Evolutionary conservation across 2,797 vertebrate genomes (phyloP), one percentile per base, ranked within the genome.

Genomic region (Petrocephalus schoutedeni): DNA sequence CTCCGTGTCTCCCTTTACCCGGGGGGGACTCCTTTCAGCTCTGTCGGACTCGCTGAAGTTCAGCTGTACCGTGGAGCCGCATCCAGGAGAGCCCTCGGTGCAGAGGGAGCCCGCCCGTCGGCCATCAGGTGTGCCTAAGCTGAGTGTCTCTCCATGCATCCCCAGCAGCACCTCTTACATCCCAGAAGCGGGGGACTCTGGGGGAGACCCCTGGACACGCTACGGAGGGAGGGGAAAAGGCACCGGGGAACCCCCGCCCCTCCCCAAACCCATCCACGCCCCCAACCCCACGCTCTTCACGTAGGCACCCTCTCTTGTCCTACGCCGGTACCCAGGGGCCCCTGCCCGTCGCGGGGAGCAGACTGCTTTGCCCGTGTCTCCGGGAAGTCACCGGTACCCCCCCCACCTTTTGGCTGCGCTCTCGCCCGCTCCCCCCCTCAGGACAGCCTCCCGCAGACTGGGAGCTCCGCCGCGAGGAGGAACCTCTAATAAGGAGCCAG

Each of bases 391-490:
- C 89, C 87, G 92, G 95, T 94, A 19, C 91, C 90, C 92, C 90
- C 91, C 92, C 90, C 86, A 28, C 90, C 19, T 41, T 36, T 77
- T 9, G 71, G 32, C 71, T 45, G 28, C 4, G 9, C 49, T 9
- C n/a, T 51, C 9, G 94, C 95, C 96, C 32, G 51, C 54, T 14
- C 59, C 61, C 49, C 49, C 49, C 95, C 93, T 89, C 91, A 95
- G 95, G 96, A 97, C 93, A 96, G 93, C 94, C 96, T 95, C 91
- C 95, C 93, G 95, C 94, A 94, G 95, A 97, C 95, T 96, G 97
- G 96, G 97, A 95, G 96, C 95, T 97, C 95, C 93, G 95, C 97
- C 94, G 95, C 95, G 93, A 95, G 96, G 97, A 95, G 95, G 96
- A 96, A 96, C 95, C 94, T 96, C 97, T 98, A 98, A 97, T 97